These are phyloP conservation scores for Melanitta fusca DNA, from an alignment of 2,797 vertebrate genomes.

Conservation along the genomic window DNA sequence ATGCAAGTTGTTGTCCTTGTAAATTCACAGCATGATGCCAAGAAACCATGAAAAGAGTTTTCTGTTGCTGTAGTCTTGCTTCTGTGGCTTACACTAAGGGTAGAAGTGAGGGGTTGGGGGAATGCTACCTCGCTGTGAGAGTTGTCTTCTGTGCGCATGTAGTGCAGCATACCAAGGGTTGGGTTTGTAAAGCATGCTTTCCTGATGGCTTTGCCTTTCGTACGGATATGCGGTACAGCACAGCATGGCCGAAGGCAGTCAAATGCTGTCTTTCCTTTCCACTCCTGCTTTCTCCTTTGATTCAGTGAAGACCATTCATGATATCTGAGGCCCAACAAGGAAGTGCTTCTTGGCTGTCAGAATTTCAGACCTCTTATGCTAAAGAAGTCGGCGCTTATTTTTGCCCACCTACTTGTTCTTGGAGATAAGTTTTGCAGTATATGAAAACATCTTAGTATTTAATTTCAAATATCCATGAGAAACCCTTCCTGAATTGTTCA, in stretches of 20 bases:
- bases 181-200: neutral
- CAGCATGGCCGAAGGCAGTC: neutral
- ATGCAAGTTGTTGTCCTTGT: neutral
- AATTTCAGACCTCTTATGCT: neutral
- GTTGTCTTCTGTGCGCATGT: neutral
- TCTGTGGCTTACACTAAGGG: neutral
- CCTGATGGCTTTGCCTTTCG: neutral
- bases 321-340: neutral
- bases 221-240: neutral
- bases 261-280: neutral
- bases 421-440: neutral
- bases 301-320: neutral
- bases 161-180: neutral
- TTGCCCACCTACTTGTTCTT: neutral
- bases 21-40: neutral
- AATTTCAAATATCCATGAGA: neutral
- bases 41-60: neutral
- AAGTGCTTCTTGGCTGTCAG: neutral
- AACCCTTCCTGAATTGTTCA: neutral
- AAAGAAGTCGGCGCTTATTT: neutral
- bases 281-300: neutral
- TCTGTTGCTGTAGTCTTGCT: neutral
- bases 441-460: neutral
- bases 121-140: neutral
- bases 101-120: fast-evolving